Evolutionary conservation across 2,797 vertebrate genomes (phyloP).

Genomic region (Urocyon cinereoargenteus): DNA sequence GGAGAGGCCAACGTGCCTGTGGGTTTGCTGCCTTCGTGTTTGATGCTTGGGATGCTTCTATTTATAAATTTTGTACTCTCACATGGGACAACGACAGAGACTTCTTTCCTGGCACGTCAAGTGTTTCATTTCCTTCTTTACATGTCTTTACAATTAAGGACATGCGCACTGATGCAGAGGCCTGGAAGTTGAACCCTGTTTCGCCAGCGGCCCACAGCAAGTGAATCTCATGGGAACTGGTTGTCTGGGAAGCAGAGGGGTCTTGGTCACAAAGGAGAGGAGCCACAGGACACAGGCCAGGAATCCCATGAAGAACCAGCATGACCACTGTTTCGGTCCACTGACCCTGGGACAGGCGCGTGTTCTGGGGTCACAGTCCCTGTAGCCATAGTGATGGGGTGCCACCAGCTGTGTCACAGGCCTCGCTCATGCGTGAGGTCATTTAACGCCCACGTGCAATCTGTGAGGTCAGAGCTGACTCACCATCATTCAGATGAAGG

Average conservation of each 20-base stretch:
- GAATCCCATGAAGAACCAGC: not conserved
- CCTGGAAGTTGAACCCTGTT: fast-evolving
- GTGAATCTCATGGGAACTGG: constrained; percentile 9
- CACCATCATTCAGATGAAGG: fast-evolving
- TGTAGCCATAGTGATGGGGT: fast-evolving
- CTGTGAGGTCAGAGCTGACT: not conserved
- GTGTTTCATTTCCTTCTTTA: constrained; percentile 81
- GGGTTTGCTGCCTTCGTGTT: constrained; percentile 69
- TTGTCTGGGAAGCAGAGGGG: constrained; percentile 49
- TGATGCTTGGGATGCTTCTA: constrained; percentile 76
- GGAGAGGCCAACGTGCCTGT: constrained; percentile 70
- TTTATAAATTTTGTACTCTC: constrained; percentile 80
- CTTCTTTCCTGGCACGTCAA: constrained; percentile 76
- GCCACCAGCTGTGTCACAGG: fast-evolving
- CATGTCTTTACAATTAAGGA: constrained; percentile 77
- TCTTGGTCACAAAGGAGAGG: not conserved
- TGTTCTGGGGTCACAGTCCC: not conserved
- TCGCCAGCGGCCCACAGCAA: not conserved
- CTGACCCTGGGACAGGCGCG: fast-evolving
- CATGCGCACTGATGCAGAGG: not conserved
- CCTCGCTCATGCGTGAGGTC: fast-evolving
- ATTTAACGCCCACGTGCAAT: not conserved
- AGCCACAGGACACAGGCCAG: not conserved
- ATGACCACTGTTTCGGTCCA: fast-evolving
- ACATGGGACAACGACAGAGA: constrained; percentile 66